These are phyloP conservation scores for Pocillopora grandis DNA, from an alignment of 92 coral and sea anemone species.

Conservation along the genomic window DNA sequence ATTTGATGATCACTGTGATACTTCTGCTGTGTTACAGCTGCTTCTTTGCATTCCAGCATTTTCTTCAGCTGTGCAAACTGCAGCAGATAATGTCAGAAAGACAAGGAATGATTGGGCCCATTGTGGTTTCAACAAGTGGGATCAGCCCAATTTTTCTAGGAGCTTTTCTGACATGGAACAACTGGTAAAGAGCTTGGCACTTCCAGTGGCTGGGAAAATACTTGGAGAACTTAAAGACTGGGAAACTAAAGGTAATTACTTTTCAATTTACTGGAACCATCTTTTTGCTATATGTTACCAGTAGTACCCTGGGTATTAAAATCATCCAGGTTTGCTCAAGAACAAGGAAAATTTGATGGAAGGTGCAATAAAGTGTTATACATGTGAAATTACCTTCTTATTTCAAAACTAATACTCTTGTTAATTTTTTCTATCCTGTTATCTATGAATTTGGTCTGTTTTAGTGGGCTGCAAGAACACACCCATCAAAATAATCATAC, in stretches of 20 bases:
- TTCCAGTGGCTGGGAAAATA: constrained; percentile 6
- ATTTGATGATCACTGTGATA: constrained; percentile 56
- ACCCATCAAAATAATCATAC: no score
- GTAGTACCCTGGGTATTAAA: not conserved
- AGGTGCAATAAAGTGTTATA: no score
- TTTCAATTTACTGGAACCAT: not conserved
- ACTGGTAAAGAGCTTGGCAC: constrained; percentile 32
- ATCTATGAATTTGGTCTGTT: no score
- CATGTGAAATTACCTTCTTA: no score
- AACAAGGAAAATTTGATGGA: not conserved
- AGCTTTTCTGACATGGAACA: constrained; percentile 33
- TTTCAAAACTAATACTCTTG: no score
- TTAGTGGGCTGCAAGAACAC: no score
- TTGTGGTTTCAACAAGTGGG: constrained; percentile 49
- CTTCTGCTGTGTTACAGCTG: constrained; percentile 47
- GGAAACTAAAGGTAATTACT: constrained; percentile 27
- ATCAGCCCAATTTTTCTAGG: constrained; percentile 20
- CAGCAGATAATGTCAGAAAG: constrained; percentile 38
- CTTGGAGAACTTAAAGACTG: constrained; percentile 34
- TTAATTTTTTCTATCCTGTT: no score
- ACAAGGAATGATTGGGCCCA: constrained; percentile 62
- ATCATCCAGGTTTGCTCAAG: not conserved
- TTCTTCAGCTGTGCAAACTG: constrained; percentile 38
- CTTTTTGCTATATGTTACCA: no score
- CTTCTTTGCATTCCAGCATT: constrained; percentile 52